phyloP scores from a whole-genome alignment of 1,140 invertebrate genomes.

The Musca domestica region DNA sequence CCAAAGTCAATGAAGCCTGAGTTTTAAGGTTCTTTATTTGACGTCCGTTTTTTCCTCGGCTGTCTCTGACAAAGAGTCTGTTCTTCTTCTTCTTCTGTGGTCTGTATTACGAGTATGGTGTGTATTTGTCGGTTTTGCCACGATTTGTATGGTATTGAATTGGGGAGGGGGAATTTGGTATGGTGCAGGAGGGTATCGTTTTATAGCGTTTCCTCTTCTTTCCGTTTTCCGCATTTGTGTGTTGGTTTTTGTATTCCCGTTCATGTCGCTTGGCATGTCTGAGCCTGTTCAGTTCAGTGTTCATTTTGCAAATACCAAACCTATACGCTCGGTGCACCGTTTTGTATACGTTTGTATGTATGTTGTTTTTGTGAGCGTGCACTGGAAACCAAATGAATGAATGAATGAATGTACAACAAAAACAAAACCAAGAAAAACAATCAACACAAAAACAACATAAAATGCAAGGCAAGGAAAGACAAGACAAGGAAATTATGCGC shows the following conservation, averaged over 20 bases:
- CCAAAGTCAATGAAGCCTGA: no score
- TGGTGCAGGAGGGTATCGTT: not conserved
- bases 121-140: not conserved
- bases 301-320: not conserved
- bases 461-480: no score
- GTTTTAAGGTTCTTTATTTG: no score
- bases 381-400: no score
- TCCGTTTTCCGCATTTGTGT: conserved; percentile 15
- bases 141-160: not conserved
- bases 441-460: no score
- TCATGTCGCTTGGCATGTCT: conserved; percentile 5
- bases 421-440: not conserved
- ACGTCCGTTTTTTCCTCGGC: no score
- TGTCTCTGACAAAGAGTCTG: no score
- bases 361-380: not conserved
- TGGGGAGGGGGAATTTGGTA: not conserved
- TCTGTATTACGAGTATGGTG: not conserved
- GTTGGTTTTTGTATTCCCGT: not conserved
- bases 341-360: not conserved
- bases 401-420: no score
- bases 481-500: not conserved
- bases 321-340: not conserved
- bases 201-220: conserved; percentile 13
- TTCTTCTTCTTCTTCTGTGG: no score
- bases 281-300: conserved; percentile 6